Conservation (phyloP, 2,113 vertebrate species). For the Pitta sordida region DNA sequence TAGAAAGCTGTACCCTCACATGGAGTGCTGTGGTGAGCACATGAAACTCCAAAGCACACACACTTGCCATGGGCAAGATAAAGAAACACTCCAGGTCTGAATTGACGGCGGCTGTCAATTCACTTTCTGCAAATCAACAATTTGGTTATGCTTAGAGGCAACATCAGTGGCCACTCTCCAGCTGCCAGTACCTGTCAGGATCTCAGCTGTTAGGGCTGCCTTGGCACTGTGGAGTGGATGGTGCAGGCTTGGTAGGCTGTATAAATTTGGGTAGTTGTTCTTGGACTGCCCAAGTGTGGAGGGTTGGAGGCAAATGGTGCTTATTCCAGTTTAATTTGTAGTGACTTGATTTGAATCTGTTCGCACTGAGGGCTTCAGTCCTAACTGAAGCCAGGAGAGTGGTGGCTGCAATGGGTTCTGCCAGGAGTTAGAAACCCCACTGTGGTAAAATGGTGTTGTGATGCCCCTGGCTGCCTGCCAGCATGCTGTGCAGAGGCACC, state of each 20-base stretch:
- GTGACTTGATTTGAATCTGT: not conserved
- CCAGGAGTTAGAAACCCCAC: not conserved
- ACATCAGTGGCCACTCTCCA: rapidly evolving
- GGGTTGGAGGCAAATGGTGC: not conserved
- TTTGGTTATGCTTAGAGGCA: not conserved
- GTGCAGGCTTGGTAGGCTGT: not conserved
- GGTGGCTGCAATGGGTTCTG: not conserved
- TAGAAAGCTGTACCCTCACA: not conserved
- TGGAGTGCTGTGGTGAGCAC: not conserved
- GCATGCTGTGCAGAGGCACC: not conserved
- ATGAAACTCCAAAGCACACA: not conserved
- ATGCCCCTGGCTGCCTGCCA: not conserved
- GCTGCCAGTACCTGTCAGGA: not conserved
- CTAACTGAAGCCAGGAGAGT: not conserved
- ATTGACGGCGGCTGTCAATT: not conserved
- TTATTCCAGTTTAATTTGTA: not conserved
- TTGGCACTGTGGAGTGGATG: not conserved
- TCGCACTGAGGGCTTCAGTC: not conserved
- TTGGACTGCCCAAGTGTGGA: not conserved
- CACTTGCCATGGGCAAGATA: rapidly evolving
- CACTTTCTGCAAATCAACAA: not conserved
- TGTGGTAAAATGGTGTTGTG: not conserved
- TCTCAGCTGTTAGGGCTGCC: not conserved
- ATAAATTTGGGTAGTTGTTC: not conserved
- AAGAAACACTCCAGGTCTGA: not conserved